Evolutionary conservation across 2,888 invertebrate species (phyloP).

Genomic region (Tanypteryx hageni): DNA sequence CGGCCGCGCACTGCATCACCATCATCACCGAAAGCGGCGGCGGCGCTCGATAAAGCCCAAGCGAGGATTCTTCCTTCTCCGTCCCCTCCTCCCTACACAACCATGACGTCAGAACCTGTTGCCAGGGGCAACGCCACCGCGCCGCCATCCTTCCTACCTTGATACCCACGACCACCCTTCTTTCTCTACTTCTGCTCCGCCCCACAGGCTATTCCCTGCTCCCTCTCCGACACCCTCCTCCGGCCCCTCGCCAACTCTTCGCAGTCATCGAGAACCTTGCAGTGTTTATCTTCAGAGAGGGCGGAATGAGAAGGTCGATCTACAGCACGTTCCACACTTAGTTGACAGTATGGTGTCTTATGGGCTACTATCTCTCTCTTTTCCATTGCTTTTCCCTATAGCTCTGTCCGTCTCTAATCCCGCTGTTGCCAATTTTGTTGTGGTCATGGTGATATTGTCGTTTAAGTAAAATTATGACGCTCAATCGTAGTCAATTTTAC

Average conservation of each 20-base stretch:
- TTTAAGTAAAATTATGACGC: too few relatives aligned
- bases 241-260: neutral
- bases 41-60: conserved; percentile 5
- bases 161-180: conserved; percentile 55
- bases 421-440: too few relatives aligned
- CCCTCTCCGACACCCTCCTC: neutral
- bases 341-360: too few relatives aligned
- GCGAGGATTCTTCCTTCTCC: conserved; percentile 46
- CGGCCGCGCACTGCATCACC: conserved; percentile 55
- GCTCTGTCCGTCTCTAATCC: too few relatives aligned
- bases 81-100: neutral
- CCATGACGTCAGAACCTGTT: conserved; percentile 64
- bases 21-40: conserved; percentile 50
- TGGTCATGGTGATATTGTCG: too few relatives aligned
- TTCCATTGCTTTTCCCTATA: too few relatives aligned
- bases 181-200: conserved; percentile 26
- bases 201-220: neutral
- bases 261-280: neutral
- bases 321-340: neutral
- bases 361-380: neutral
- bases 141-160: conserved; percentile 62
- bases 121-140: conserved; percentile 62
- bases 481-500: too few relatives aligned
- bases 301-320: neutral
- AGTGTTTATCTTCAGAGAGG: conserved; percentile 22